Evolutionary conservation across 2,797 vertebrate genomes (phyloP).

Genomic region (Takifugu rubripes): DNA sequence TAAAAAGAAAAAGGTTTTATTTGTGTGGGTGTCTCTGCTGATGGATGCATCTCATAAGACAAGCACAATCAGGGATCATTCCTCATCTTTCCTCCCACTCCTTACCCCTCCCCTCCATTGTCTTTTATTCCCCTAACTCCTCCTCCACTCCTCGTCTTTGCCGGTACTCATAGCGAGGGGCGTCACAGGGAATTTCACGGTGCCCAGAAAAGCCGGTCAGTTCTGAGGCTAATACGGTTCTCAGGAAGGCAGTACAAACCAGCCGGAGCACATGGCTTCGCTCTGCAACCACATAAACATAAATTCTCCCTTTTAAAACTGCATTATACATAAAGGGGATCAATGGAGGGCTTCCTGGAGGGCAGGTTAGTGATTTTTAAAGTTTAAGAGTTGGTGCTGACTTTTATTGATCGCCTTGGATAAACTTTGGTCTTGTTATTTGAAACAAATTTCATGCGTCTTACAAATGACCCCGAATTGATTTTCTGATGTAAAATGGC

Average conservation of each 20-base stretch:
- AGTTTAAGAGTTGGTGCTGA: not conserved
- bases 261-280: constrained; percentile 3
- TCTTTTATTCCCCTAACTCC: constrained; percentile 52
- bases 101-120: constrained; percentile 57
- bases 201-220: constrained; percentile 34
- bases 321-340: constrained; percentile 6
- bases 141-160: constrained; percentile 6
- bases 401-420: not conserved
- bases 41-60: constrained; percentile 82
- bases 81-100: constrained; percentile 70
- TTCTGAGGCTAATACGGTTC: constrained; percentile 41
- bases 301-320: constrained; percentile 13
- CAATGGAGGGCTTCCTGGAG: not conserved
- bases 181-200: constrained; percentile 60
- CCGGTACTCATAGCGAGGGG: constrained; percentile 30
- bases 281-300: constrained; percentile 7
- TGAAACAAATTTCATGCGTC: too few species aligned
- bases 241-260: constrained; percentile 11
- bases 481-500: too few species aligned
- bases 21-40: constrained; percentile 71
- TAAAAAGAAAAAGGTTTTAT: constrained; percentile 53
- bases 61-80: constrained; percentile 73
- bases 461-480: too few species aligned
- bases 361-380: not conserved
- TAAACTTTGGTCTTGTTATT: too few species aligned